Evolutionary conservation across 2,113 vertebrate genomes (phyloP), one percentile per base, ranked within the genome.

Genomic region (Hyla sarda): DNA sequence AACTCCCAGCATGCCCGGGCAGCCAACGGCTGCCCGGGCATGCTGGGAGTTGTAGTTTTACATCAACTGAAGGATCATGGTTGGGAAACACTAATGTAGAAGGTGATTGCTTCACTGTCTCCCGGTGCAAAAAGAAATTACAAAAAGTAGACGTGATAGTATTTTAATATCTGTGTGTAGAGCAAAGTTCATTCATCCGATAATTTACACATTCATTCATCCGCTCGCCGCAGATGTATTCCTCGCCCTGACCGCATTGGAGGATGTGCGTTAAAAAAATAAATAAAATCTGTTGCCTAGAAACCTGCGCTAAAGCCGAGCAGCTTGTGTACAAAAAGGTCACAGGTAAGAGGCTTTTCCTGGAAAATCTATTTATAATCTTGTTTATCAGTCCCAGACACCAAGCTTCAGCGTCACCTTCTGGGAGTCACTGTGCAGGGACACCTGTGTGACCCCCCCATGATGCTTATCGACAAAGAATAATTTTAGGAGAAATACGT

Each of bases 271-370:
- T 30, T 30, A 52, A 83, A 82, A 52, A 54, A 71, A 82, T n/a
- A 11, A 72, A 82, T 54, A 34, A 69, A 72, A 54, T 52, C 60
- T 25, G 83, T 85, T 85, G 83, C 83, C 21, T 85, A 3, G 83
- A 85, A 85, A 85, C 83, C 41, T 69, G 60, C 48, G 37, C 52
- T 78, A 67, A 78, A 85, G 69, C 58, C 74, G 23, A 23, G 47
- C 47, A 13, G 60, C 74, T 54, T 41, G 21, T 79, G 83, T 71
- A 67, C 60, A 41, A 56, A 67, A 78, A 85, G 74, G 83, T 85
- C 75, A 37, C 83, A 78, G 83, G 83, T 85, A 85, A 78, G 83
- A 85, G 74, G 74, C 45, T 85, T 78, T 85, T 78, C 83, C 76
- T 79, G 74, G 83, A 78, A 84, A 65, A 76, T 58, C 74, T 85